phyloP scores from a whole-genome alignment of 1,140 invertebrate genomes.

The Notospermus geniculatus region DNA sequence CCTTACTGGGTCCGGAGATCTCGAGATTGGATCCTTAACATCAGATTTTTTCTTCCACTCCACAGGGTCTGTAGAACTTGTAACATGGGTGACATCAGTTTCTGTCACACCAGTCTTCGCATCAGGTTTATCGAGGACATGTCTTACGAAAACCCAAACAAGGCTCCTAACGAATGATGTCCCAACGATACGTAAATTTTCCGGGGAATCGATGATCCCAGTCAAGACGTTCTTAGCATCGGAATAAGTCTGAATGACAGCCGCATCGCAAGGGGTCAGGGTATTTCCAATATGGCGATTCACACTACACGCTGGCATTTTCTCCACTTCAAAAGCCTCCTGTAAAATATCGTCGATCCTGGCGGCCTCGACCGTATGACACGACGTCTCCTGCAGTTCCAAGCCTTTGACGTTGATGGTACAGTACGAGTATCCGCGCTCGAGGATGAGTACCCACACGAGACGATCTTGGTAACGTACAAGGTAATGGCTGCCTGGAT shows the following conservation, averaged over 20 bases:
- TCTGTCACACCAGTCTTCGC: not conserved
- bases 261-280: slow-evolving; percentile 46
- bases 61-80: too few relatives aligned
- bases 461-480: slow-evolving; percentile 58
- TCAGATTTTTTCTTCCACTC: too few relatives aligned
- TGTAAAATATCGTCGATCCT: slow-evolving; percentile 58
- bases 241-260: slow-evolving; percentile 50
- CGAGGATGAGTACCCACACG: slow-evolving; percentile 56
- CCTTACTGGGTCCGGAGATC: too few relatives aligned
- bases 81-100: not conserved
- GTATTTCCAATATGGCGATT: slow-evolving; percentile 50
- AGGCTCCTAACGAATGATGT: slow-evolving; percentile 54
- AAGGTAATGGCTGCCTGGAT: slow-evolving; percentile 56
- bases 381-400: slow-evolving; percentile 61
- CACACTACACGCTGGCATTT: slow-evolving; percentile 26
- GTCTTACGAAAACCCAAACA: slow-evolving; percentile 55
- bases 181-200: slow-evolving; percentile 48
- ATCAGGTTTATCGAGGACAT: slow-evolving; percentile 44
- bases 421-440: slow-evolving; percentile 53
- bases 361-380: slow-evolving; percentile 60
- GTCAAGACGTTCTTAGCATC: slow-evolving; percentile 59
- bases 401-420: slow-evolving; percentile 57
- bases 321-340: slow-evolving; percentile 46
- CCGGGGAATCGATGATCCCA: slow-evolving; percentile 57
- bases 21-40: too few relatives aligned